Conservation (phyloP, 2,113 vertebrate genomes). For the Grammomys surdaster region DNA sequence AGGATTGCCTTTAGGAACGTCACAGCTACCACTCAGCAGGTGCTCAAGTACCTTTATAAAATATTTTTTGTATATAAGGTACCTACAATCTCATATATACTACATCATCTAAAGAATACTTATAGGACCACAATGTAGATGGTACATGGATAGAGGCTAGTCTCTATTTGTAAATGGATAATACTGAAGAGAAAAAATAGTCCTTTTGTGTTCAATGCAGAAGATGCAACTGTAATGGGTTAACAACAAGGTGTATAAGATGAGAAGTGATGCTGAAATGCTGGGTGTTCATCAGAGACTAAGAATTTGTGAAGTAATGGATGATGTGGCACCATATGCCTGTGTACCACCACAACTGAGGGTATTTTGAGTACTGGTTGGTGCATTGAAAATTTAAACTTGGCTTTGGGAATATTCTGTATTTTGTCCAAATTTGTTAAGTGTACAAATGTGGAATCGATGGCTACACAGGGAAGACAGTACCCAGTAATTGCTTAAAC, state of each 20-base stretch:
- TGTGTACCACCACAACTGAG: fast-evolving
- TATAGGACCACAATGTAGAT: neutral
- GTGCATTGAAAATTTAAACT: neutral
- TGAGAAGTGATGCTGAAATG: neutral
- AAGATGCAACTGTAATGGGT: neutral
- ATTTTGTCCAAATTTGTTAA: neutral
- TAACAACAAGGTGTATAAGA: neutral
- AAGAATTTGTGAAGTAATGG: neutral
- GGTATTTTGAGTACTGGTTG: neutral
- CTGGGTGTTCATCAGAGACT: neutral
- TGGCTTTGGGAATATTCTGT: neutral
- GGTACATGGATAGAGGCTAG: neutral
- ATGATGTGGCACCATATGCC: neutral
- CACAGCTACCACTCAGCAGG: neutral
- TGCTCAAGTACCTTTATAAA: neutral
- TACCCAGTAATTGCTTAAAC: neutral
- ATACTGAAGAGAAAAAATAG: neutral
- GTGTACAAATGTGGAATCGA: neutral
- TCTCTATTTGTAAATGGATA: neutral
- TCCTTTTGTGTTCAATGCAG: neutral
- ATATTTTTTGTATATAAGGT: neutral
- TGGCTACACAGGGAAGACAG: neutral
- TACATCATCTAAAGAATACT: neutral
- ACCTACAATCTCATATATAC: neutral
- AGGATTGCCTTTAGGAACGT: neutral